A percentile compares a stretch with the other conserved stretches of the same genome.
phyloP scores from a whole-genome alignment of 2,113 vertebrate genomes.

The Oryzias javanicus region DNA sequence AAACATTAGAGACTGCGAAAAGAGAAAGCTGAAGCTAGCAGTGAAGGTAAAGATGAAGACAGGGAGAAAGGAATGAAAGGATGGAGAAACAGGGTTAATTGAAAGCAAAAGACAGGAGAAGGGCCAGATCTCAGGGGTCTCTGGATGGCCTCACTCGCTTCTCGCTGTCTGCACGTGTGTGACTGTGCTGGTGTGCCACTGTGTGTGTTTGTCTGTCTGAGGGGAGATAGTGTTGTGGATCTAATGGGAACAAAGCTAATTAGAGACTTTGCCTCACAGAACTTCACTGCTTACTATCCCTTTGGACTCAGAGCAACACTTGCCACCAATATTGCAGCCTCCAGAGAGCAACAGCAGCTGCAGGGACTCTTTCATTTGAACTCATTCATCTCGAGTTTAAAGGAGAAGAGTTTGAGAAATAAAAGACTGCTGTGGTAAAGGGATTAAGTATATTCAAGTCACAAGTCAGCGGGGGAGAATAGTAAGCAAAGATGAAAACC shows the following conservation, averaged over 20 bases:
- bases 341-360: constrained; percentile 10
- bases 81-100: constrained; percentile 56
- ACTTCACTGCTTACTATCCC: constrained; percentile 35
- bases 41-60: constrained; percentile 36
- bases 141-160: constrained; percentile 23
- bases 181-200: constrained; percentile 16
- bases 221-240: constrained; percentile 44
- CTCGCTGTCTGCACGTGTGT: constrained; percentile 15
- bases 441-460: too few relatives aligned
- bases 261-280: constrained; percentile 54
- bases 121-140: constrained; percentile 55
- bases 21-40: constrained; percentile 24
- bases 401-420: too few relatives aligned
- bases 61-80: constrained; percentile 42
- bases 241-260: constrained; percentile 72
- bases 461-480: not conserved
- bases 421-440: too few relatives aligned
- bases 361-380: constrained; percentile 19
- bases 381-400: constrained; percentile 15
- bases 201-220: constrained; percentile 37
- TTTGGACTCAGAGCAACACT: constrained; percentile 40
- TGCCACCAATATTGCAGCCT: constrained; percentile 37
- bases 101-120: constrained; percentile 55
- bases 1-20: constrained; percentile 49
- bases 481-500: constrained; percentile 20